Base-by-base conservation (phyloP, 2,797 vertebrate species). In the Crocodylus rhombifer region DNA sequence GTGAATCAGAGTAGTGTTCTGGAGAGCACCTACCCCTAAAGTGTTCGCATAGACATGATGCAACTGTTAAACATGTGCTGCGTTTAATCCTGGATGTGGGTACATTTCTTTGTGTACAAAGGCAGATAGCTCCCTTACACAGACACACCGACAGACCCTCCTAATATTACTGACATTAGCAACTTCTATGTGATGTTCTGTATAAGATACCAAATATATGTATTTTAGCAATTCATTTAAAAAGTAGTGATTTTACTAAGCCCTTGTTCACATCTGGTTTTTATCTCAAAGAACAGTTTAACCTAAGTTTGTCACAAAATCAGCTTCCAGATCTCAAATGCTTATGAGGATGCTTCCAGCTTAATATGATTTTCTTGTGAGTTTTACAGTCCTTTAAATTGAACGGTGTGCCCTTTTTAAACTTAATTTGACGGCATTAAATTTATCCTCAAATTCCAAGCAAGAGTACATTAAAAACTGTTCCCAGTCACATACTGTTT, bases 281-380 rank as follows among this genome's bases (percentile, higher is more conserved):
- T 86, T 71, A 55, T 51, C 55, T 86, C 77, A 81, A 86, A 93
- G 56, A 26, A 63, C 85, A 65, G 80, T 33, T 67, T 87, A 88
- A 87, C 63, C 79, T 21, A 80, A 81, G 80, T 23, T 96, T 64
- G 65, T 82, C 51, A 57, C 87, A 77, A 28, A 88, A 92, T 4
- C 1, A 92, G 87, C 78, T 65, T 36, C 82, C 56, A n/a, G 23
- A 63, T 89, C 92, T 82, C 90, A 61, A 77, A 80, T n/a, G 71
- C 78, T 69, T 55, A 74, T 89, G 80, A 71, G 77, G 74, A 57
- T 90, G 69, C 74, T 79, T 82, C 79, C 80, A 84, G 71, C 74
- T 95, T 60, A 56, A 0, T 86, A 96, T 87, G 63, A 77, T 94
- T 96, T 92, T 94, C 71, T 87, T 94, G 77, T 84, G 89, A 64